phyloP scores from a whole-genome alignment of 2,888 invertebrate genomes.

The Nipponacmea schrenckii region DNA sequence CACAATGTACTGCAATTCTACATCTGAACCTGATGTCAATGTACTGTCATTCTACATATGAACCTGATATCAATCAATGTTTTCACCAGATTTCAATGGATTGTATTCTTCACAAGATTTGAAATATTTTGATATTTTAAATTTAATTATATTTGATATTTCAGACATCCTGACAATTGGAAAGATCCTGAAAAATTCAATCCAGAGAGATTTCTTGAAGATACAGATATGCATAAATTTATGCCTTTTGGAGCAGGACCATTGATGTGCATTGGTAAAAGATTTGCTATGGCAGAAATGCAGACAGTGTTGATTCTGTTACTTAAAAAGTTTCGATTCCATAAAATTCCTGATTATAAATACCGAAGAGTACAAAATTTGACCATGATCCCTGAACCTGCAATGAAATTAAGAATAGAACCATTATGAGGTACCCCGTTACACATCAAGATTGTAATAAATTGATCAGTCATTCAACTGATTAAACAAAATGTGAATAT shows the following conservation, averaged over 20 bases:
- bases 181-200: slow-evolving; percentile 48
- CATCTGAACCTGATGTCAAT: no score
- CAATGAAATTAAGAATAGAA: slow-evolving; percentile 28
- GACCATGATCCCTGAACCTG: slow-evolving; percentile 50
- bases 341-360: slow-evolving; percentile 40
- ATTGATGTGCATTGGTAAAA: slow-evolving; percentile 61
- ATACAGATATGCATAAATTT: slow-evolving; percentile 38
- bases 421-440: not conserved
- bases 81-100: no score
- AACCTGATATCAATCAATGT: no score
- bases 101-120: no score
- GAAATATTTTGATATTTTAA: no score
- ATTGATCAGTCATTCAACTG: not conserved
- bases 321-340: slow-evolving; percentile 45
- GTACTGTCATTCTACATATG: no score
- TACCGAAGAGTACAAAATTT: slow-evolving; percentile 39
- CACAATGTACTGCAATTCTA: no score
- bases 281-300: slow-evolving; percentile 58
- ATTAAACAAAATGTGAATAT: no score
- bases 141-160: no score
- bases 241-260: slow-evolving; percentile 58
- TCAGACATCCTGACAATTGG: slow-evolving; percentile 50
- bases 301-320: slow-evolving; percentile 47
- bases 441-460: not conserved
- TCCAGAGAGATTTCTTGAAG: slow-evolving; percentile 52